These are phyloP conservation scores for Suricata suricatta DNA, from an alignment of 2,113 vertebrate species.

Conservation along the genomic window DNA sequence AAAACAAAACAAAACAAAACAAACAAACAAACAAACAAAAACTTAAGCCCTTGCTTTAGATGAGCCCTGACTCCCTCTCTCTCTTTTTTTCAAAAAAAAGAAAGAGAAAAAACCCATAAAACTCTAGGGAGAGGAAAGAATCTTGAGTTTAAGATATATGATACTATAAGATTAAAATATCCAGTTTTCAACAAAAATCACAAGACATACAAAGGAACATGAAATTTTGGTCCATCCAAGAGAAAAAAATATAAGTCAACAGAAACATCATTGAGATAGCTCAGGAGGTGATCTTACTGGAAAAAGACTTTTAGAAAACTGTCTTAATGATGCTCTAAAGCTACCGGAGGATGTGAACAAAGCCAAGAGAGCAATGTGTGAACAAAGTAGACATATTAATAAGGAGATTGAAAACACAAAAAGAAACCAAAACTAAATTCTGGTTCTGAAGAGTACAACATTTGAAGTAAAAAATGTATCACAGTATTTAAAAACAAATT, in stretches of 20 bases:
- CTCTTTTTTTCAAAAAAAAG: not conserved
- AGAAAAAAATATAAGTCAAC: not conserved
- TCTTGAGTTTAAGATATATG: not conserved
- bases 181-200: not conserved
- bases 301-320: not conserved
- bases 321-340: not conserved
- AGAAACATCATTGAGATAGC: not conserved
- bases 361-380: not conserved
- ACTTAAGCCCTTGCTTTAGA: too few relatives aligned
- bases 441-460: not conserved
- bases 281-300: not conserved
- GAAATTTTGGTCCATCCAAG: not conserved
- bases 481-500: not conserved
- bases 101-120: not conserved
- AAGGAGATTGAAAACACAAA: not conserved
- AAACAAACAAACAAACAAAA: too few relatives aligned
- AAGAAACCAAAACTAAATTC: not conserved
- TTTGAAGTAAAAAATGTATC: not conserved
- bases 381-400: not conserved
- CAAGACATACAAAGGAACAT: not conserved
- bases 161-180: not conserved
- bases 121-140: not conserved
- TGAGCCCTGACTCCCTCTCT: too few relatives aligned
- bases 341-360: not conserved
- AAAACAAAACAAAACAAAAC: too few relatives aligned